Conservation (phyloP, 2,888 invertebrate species). For the Drosophila formosana region DNA sequence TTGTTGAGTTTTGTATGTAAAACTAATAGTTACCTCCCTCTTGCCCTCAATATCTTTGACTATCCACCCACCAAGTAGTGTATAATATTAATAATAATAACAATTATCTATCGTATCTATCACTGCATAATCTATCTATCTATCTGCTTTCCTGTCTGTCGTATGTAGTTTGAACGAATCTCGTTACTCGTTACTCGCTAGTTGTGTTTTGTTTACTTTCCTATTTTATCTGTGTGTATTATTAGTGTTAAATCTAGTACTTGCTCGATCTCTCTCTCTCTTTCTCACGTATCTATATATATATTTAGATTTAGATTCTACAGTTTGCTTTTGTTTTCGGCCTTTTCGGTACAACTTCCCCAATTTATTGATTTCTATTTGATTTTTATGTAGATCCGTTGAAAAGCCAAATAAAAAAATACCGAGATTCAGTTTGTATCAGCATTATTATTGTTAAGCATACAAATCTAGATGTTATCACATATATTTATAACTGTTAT, state of each 20-base stretch:
- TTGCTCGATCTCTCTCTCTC: slow-evolving; percentile 19
- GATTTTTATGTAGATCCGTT: slow-evolving; percentile 19
- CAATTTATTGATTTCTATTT: slow-evolving; percentile 34
- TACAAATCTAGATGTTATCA: slow-evolving; percentile 21
- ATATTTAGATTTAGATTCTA: slow-evolving; percentile 11
- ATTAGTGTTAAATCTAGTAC: slow-evolving; percentile 14
- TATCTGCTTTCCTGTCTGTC: slow-evolving; percentile 27
- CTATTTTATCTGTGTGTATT: slow-evolving; percentile 21
- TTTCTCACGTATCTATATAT: slow-evolving; percentile 7
- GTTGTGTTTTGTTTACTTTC: slow-evolving; percentile 14
- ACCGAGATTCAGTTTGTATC: slow-evolving; percentile 48
- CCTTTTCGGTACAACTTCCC: slow-evolving; percentile 20
- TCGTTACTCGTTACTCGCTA: slow-evolving; percentile 31
- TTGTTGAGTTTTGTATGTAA: slow-evolving; percentile 74
- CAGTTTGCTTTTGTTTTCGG: slow-evolving; percentile 26
- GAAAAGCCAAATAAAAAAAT: background rate
- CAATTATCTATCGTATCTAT: slow-evolving; percentile 22
- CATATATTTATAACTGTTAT: slow-evolving; percentile 25
- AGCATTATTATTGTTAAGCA: slow-evolving; percentile 36
- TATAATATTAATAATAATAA: slow-evolving; percentile 5
- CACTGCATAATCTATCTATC: slow-evolving; percentile 15
- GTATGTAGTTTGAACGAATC: slow-evolving; percentile 32
- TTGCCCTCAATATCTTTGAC: background rate
- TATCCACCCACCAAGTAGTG: slow-evolving; percentile 1
- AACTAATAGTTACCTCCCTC: slow-evolving; percentile 5